Percentiles rank a stretch among this genome's conserved stretches.
phyloP scores from a whole-genome alignment of 2,888 invertebrate genomes.

The Tinea trinotella region DNA sequence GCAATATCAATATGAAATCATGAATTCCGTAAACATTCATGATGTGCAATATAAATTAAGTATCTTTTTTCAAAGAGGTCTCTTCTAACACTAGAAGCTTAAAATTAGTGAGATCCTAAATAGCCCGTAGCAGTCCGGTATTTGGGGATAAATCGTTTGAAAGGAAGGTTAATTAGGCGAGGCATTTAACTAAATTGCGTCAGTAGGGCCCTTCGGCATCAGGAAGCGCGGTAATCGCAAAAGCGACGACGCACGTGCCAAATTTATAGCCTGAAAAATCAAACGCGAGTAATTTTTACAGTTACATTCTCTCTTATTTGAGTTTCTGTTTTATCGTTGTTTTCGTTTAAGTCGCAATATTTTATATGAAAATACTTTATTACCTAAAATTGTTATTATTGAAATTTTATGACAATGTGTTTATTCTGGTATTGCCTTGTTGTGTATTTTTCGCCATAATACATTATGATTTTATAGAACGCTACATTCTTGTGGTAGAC shows the following conservation, averaged over 20 bases:
- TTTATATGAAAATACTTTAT: not conserved
- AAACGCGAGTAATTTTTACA: slow-evolving; percentile 11
- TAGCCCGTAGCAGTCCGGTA: slow-evolving; percentile 2
- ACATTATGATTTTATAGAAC: not conserved
- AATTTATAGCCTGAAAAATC: slow-evolving; percentile 38
- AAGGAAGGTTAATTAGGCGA: slow-evolving; percentile 33
- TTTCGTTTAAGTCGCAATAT: not conserved
- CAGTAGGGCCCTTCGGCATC: slow-evolving; percentile 10
- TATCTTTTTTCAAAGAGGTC: not conserved
- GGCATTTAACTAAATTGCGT: slow-evolving; percentile 32
- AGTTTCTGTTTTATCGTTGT: not conserved
- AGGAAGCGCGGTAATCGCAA: slow-evolving; percentile 11
- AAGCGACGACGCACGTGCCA: slow-evolving; percentile 32
- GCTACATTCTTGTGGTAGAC: not conserved
- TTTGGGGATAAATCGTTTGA: slow-evolving; percentile 18
- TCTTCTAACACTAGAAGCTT: not conserved
- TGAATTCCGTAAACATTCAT: too few species aligned
- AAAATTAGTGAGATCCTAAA: slow-evolving; percentile 11
- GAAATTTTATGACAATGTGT: not conserved
- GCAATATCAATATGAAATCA: too few species aligned
- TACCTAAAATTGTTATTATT: not conserved
- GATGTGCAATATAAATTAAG: not conserved
- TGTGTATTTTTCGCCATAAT: too few species aligned
- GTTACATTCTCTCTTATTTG: not conserved
- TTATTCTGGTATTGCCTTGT: not conserved